Base-by-base conservation (phyloP, 1,140 invertebrate species). In the Nilaparvata lugens region DNA sequence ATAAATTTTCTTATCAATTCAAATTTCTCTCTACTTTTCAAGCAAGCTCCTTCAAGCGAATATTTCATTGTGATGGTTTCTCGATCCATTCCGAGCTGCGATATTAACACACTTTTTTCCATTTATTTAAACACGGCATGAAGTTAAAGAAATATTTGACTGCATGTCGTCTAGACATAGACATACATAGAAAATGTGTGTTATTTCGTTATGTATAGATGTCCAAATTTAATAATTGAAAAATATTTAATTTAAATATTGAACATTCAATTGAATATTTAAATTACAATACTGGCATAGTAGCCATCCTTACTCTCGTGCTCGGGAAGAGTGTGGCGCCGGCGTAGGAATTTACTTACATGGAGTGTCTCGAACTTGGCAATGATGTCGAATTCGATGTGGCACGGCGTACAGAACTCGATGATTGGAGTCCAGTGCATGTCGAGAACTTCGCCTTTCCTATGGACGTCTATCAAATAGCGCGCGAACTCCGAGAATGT, bases 361-460 rank as follows among this genome's bases (percentile, higher is more conserved):
- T 83, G 78, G 28, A 95, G 75, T 5, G 90, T 93, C 75, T 95
- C 91, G 71, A 92, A 94, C 75, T 94, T 93, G 24, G 89, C 83
- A 53, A 95, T 87, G 45, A 93, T 80, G 69, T 93, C 87, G 69
- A 93, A 95, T 66, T 88, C 77, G 40, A 95, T 87, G 75, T 88
- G 82, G 74, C 93, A 95, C 0, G 92, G 93, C 21, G 91, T 92
- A 69, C 93, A 95, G 67, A 95, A 90, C 65, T 85, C 81, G 7
- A 84, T 83, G 61, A 91, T 86, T 0, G 91, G 88, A 24, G 86
- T 87, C 89, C 93, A 95, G 71, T 96, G 93, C 84, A 95, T 93
- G 71, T 96, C 93, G 24, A 91, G 76, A 7, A 80, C 76, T 40
- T 82, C 75, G 9, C 80, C 81, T n/a, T 79, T 72, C 68, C 78